Percentiles rank a stretch among this genome's conserved stretches.
phyloP scores from a whole-genome alignment of 2,888 invertebrate genomes.

The Amphipyra berbera region DNA sequence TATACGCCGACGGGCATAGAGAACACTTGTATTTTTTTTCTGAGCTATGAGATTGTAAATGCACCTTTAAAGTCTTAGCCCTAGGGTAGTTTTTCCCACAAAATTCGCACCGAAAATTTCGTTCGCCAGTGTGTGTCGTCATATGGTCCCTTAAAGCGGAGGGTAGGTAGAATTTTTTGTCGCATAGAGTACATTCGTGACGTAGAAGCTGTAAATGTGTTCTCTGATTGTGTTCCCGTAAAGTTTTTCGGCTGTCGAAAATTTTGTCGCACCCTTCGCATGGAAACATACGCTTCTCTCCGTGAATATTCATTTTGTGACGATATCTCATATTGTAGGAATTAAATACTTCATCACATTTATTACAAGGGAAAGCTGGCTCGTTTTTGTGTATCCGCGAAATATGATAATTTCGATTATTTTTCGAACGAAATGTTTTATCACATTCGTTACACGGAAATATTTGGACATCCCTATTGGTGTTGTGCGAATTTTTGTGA shows the following conservation, averaged over 20 bases:
- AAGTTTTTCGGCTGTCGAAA: conserved; percentile 67
- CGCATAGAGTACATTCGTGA: conserved; percentile 80
- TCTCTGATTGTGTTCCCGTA: conserved; percentile 69
- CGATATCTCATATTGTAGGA: conserved; percentile 60
- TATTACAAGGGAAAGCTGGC: conserved; percentile 64
- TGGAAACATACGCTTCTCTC: conserved; percentile 63
- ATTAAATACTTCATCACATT: conserved; percentile 64
- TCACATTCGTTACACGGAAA: conserved; percentile 77
- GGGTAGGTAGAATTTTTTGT: conserved; percentile 75
- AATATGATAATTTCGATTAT: conserved; percentile 62
- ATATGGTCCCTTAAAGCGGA: conserved; percentile 83
- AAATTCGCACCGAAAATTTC: conserved; percentile 83
- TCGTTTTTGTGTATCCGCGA: conserved; percentile 64
- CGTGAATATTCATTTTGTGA: conserved; percentile 70
- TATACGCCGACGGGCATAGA: conserved; percentile 81
- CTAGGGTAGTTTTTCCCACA: conserved; percentile 88
- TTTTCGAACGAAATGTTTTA: conserved; percentile 66
- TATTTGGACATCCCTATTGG: conserved; percentile 35
- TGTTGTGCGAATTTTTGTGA: conserved; percentile 59
- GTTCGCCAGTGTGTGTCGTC: conserved; percentile 85
- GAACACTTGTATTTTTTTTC: conserved; percentile 86
- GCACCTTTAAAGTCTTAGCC: conserved; percentile 79
- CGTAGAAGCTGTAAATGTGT: conserved; percentile 68
- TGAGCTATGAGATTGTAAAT: conserved; percentile 83
- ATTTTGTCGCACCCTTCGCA: conserved; percentile 71